Percentiles rank a stretch among this genome's conserved stretches.
phyloP scores from a whole-genome alignment of 2,797 vertebrate genomes.

The Lateolabrax maculatus region DNA sequence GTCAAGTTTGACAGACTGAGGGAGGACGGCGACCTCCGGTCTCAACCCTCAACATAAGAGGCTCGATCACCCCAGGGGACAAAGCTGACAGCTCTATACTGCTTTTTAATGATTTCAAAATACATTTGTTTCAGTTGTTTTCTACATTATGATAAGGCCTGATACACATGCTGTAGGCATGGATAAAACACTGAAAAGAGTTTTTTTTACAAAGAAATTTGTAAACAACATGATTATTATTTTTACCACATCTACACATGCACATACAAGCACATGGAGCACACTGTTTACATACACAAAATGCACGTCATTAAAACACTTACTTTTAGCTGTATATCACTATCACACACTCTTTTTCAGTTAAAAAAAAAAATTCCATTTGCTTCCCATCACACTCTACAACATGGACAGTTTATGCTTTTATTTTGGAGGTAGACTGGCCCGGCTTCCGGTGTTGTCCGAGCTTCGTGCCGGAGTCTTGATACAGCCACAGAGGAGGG shows the following conservation, averaged over 20 bases:
- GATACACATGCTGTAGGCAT: neutral
- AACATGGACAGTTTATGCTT: no score
- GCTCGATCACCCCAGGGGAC: neutral
- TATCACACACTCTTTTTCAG: no score
- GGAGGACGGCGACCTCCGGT: neutral
- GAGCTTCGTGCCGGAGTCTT: neutral
- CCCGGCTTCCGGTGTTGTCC: neutral
- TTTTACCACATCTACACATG: neutral
- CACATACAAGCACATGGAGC: no score
- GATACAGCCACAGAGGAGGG: conserved; percentile 4
- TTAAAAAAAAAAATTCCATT: no score
- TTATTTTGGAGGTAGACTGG: conserved; percentile 38
- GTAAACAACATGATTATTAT: no score
- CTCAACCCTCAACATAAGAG: neutral
- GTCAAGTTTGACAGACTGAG: neutral
- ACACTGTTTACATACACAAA: neutral
- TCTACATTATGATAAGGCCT: neutral
- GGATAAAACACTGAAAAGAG: neutral
- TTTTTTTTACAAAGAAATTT: no score
- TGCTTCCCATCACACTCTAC: no score
- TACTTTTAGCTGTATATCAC: no score
- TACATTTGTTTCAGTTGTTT: neutral
- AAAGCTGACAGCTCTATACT: neutral
- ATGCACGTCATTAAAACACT: no score
- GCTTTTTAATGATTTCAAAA: no score